phyloP scores from a whole-genome alignment of 2,113 vertebrate species.

The Oryzias woworae region DNA sequence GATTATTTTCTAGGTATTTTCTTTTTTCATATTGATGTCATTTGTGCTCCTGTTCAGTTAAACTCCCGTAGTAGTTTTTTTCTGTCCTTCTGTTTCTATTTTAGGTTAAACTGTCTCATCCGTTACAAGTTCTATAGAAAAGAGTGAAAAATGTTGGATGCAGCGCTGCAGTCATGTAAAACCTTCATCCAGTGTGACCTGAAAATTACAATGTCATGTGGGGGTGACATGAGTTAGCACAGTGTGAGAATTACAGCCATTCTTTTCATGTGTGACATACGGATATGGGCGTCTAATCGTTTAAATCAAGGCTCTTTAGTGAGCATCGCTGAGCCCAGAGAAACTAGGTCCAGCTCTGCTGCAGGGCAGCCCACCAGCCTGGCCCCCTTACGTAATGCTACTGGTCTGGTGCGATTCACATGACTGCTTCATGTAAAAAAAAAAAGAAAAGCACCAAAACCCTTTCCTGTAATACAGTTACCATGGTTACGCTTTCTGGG shows the following conservation, averaged over 20 bases:
- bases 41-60: slow-evolving; percentile 17
- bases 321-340: slow-evolving; percentile 33
- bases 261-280: slow-evolving; percentile 45
- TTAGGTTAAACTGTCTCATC: background rate
- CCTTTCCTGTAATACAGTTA: slow-evolving; percentile 46
- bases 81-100: background rate
- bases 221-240: slow-evolving; percentile 28
- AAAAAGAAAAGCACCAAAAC: slow-evolving; percentile 50
- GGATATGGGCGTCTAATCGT: slow-evolving; percentile 55
- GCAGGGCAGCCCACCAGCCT: slow-evolving; percentile 39
- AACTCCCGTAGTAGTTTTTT: background rate
- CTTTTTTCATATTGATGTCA: slow-evolving; percentile 4
- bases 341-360: slow-evolving; percentile 36
- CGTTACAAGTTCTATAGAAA: background rate
- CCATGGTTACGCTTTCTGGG: slow-evolving; percentile 44
- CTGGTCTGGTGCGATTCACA: slow-evolving; percentile 78
- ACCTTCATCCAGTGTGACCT: slow-evolving; percentile 5
- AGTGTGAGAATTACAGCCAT: slow-evolving; percentile 31
- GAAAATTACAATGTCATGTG: slow-evolving; percentile 31
- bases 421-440: slow-evolving; percentile 67
- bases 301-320: slow-evolving; percentile 29
- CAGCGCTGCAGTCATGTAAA: background rate
- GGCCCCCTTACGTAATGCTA: slow-evolving; percentile 68
- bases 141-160: background rate
- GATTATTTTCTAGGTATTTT: slow-evolving; percentile 39